A percentile compares a stretch with the other conserved stretches of the same genome.
Evolutionary conservation across 1,140 invertebrate genomes (phyloP).

Genomic region (Drosophila pallidifrons): DNA sequence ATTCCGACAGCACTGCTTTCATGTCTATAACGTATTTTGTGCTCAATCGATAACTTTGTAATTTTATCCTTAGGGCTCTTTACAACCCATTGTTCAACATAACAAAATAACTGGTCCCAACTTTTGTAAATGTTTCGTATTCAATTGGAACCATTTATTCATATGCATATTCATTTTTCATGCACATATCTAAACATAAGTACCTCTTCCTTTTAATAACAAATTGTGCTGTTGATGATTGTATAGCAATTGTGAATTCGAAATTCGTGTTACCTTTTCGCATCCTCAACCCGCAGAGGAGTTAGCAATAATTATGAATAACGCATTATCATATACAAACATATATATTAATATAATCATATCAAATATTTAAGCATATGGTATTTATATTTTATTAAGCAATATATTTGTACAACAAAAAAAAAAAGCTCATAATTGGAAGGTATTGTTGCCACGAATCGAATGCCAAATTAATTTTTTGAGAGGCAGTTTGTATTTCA

Average conservation of each 20-base stretch:
- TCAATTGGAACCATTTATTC: conserved; percentile 29
- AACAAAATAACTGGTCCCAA: conserved; percentile 11
- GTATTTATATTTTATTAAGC: conserved; percentile 70
- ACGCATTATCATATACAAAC: conserved; percentile 40
- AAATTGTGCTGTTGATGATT: conserved; percentile 46
- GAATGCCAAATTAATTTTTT: conserved; percentile 25
- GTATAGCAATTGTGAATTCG: conserved; percentile 36
- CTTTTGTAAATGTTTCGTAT: conserved; percentile 64
- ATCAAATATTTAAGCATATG: conserved; percentile 61
- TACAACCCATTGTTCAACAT: conserved; percentile 30
- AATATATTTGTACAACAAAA: conserved; percentile 57
- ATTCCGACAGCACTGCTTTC: conserved; percentile 36
- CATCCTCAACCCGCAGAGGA: conserved; percentile 9
- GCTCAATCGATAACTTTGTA: conserved; percentile 57
- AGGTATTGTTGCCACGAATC: conserved; percentile 38
- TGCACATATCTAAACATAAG: conserved; percentile 43
- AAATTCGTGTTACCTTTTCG: conserved; percentile 39
- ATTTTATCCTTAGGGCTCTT: conserved; percentile 27
- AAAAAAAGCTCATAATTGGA: conserved; percentile 12
- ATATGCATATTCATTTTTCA: conserved; percentile 34
- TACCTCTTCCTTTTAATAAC: conserved; percentile 64
- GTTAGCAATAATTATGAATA: conserved; percentile 61
- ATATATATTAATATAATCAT: conserved; percentile 58
- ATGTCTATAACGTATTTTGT: conserved; percentile 36
- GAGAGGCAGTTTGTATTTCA: conserved; percentile 29